A percentile compares a stretch with the other conserved stretches of the same genome.
phyloP scores from a whole-genome alignment of 2,797 vertebrate species.

The Tenualosa ilisha region DNA sequence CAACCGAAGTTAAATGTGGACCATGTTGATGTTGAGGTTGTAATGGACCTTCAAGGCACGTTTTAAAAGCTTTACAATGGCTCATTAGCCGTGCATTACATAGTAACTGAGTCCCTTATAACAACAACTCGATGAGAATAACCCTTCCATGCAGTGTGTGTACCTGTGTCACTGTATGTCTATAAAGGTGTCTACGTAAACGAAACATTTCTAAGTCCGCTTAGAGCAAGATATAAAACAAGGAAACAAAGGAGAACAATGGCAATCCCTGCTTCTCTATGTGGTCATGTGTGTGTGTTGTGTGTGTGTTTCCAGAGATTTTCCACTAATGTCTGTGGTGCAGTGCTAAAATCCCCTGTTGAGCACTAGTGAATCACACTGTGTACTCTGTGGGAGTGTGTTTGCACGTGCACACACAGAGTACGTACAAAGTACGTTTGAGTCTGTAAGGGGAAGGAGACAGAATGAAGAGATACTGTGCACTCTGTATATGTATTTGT shows the following conservation, averaged over 20 bases:
- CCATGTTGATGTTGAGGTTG: too few relatives aligned
- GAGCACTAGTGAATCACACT: constrained; percentile 28
- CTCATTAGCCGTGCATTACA: too few relatives aligned
- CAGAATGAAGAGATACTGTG: neutral
- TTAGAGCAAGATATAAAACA: neutral
- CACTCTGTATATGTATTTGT: neutral
- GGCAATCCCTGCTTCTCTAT: neutral
- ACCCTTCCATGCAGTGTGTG: too few relatives aligned
- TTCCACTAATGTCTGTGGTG: constrained; percentile 34
- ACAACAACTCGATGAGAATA: too few relatives aligned
- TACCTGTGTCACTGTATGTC: neutral
- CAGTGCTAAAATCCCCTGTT: constrained; percentile 55
- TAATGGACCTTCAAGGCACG: neutral
- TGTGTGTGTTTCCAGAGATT: constrained; percentile 21
- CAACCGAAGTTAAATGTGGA: neutral
- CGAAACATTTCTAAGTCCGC: too few relatives aligned
- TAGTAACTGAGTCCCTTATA: too few relatives aligned
- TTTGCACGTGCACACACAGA: neutral
- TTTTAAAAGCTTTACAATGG: neutral
- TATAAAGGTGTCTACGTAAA: neutral
- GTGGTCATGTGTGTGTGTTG: neutral
- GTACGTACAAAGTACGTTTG: neutral
- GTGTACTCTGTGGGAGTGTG: neutral
- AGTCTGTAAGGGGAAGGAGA: neutral
- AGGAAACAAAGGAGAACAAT: neutral